phyloP scores from a whole-genome alignment of 2,113 vertebrate species.

The Colius striatus region DNA sequence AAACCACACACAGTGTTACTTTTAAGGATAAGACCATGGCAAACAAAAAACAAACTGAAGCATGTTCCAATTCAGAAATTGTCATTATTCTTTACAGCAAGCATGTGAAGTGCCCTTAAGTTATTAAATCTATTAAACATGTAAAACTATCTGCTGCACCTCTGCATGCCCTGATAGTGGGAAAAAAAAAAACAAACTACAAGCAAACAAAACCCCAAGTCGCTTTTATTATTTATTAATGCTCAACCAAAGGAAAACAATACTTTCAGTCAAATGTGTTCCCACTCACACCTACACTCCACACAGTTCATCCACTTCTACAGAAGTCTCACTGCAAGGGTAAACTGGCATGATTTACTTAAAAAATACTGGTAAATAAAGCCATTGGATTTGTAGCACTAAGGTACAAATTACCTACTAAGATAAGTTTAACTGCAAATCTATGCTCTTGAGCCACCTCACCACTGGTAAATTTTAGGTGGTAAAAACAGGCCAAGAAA shows the following conservation, averaged over 20 bases:
- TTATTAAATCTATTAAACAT: not conserved
- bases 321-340: not conserved
- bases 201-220: not conserved
- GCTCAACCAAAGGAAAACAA: not conserved
- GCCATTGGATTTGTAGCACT: not conserved
- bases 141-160: not conserved
- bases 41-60: not conserved
- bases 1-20: not conserved
- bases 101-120: accelerated
- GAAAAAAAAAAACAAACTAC: not conserved
- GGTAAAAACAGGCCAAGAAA: not conserved
- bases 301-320: not conserved
- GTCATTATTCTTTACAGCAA: slow-evolving; percentile 2
- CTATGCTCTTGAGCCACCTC: not conserved
- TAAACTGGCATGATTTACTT: not conserved
- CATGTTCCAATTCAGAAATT: not conserved
- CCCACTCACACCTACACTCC: not conserved
- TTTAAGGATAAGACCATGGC: not conserved
- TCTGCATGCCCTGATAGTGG: not conserved
- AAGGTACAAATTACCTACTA: too few species aligned
- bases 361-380: not conserved
- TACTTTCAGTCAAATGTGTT: not conserved
- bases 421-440: not conserved
- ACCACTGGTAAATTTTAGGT: not conserved
- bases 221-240: not conserved